Base-by-base conservation (phyloP, 2,888 invertebrate species). In the Venustoraphidia nigricollis region DNA sequence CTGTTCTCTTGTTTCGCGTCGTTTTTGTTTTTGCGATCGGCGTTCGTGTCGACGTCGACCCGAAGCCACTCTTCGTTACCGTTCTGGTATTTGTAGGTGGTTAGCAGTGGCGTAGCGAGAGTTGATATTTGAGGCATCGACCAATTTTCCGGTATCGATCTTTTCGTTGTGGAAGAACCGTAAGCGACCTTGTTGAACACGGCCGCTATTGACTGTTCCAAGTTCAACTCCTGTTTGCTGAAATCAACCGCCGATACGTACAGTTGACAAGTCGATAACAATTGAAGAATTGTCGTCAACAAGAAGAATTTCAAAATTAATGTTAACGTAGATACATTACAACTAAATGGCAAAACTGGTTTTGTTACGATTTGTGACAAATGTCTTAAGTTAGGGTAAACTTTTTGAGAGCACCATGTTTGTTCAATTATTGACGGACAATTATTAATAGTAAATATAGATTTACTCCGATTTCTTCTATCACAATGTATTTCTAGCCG, bases 151-250 rank as follows among this genome's bases (percentile, higher is more conserved):
- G 79, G 77, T 54, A 80, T 79, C 54, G 78, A 78, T 10, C 79
- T 67, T 58, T 80, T 80, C n/a, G 79, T 80, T 34, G 80, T 79
- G 35, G 74, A 73, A 49, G 77, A 77, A 13, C 78, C 79, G 57
- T 80, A 79, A 1, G 80, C 79, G 41, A 81, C 81, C 64, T 81
- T 80, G 55, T 77, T 79, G 56, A 81, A 72, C 45, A 81, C 76
- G 17, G 81, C 81, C 8, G 77, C 79, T 38, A 81, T 72, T 60
- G 76, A 79, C 55, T 79, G 75, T 58, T 81, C 80, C 55, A 79
- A 63, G 56, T 75, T 72, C 52, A 77, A 67, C 54, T 75, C 34
- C 38, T 34, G 34, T 9, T 47, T 43, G 9, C 43, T 34, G 35
- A 35, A 40, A 2, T 14, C 41, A 4, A 35, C 34, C 34, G 46